phyloP scores from a whole-genome alignment of 2,888 invertebrate species.

The Flabesymbios commensalis region DNA sequence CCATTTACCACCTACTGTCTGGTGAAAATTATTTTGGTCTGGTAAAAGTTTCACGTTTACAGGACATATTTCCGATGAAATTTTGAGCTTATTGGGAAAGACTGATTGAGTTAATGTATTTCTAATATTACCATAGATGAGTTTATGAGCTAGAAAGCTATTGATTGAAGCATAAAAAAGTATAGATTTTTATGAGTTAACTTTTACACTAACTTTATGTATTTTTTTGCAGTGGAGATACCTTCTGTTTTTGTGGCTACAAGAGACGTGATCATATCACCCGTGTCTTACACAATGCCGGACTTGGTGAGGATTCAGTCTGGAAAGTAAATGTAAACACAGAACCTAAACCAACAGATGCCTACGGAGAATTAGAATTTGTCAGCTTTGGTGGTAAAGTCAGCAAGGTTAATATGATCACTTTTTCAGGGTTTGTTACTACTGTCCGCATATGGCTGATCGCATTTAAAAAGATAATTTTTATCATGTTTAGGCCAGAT shows the following conservation, averaged over 20 bases:
- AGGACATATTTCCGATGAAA: too few species aligned
- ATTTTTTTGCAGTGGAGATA: background rate
- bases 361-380: conserved; percentile 60
- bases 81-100: too few species aligned
- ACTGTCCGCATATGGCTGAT: background rate
- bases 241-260: conserved; percentile 1
- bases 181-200: too few species aligned
- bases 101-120: too few species aligned
- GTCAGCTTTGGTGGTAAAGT: conserved; percentile 49
- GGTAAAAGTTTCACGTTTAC: too few species aligned
- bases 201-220: background rate
- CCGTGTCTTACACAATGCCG: background rate
- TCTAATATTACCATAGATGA: too few species aligned
- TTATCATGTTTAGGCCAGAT: background rate
- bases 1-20: too few species aligned
- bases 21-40: too few species aligned
- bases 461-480: too few species aligned
- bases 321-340: conserved; percentile 46
- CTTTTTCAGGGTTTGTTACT: background rate
- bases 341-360: conserved; percentile 43
- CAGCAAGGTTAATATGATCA: conserved; percentile 45
- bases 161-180: background rate
- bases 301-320: background rate
- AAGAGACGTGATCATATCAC: background rate
- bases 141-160: background rate